Evolutionary conservation across 2,797 vertebrate species (phyloP).

Genomic region (Microctenopoma lineatum): DNA sequence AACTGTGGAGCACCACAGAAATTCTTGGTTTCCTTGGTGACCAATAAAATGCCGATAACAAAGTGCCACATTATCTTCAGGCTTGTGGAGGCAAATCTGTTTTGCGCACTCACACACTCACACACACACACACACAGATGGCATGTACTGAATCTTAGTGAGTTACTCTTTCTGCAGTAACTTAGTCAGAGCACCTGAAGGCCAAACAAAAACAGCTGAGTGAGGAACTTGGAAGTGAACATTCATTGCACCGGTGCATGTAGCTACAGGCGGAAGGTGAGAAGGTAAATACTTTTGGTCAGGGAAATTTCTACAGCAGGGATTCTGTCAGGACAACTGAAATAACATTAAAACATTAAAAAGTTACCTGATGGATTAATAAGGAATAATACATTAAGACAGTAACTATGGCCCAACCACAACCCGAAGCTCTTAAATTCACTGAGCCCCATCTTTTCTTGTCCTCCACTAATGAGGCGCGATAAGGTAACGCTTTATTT

Average conservation of each 20-base stretch:
- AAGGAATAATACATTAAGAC: not conserved
- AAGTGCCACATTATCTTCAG: constrained; percentile 40
- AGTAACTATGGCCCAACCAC: not conserved
- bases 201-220: constrained; percentile 41
- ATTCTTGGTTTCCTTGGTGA: constrained; percentile 63
- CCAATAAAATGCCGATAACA: constrained; percentile 32
- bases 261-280: constrained; percentile 23
- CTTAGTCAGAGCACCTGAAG: constrained; percentile 48
- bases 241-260: constrained; percentile 30
- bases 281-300: not conserved
- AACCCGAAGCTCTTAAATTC: not conserved
- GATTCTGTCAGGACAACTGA: not conserved
- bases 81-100: constrained; percentile 59
- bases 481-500: too few relatives aligned
- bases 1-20: constrained; percentile 47
- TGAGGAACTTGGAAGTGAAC: constrained; percentile 8
- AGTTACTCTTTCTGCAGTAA: constrained; percentile 17
- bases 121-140: constrained; percentile 17
- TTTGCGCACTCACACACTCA: not conserved
- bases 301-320: not conserved
- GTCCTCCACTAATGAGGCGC: too few relatives aligned
- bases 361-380: not conserved
- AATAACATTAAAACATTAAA: not conserved
- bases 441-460: not conserved
- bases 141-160: constrained; percentile 25